Conservation (phyloP, 2,888 invertebrate genomes). For the Gerris lacustris region DNA sequence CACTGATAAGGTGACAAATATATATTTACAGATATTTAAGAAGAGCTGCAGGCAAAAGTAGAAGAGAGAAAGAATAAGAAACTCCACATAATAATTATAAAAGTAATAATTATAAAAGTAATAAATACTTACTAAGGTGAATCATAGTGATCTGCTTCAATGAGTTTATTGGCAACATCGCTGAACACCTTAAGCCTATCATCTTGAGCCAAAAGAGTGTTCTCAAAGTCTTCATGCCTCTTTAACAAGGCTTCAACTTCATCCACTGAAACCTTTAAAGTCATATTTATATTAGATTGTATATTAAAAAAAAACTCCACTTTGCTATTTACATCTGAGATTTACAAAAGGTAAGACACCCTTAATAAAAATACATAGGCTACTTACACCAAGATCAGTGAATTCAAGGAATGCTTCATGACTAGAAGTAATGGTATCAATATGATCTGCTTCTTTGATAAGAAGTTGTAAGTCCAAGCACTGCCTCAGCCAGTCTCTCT, state of each 20-base stretch:
- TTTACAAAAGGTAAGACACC: no score
- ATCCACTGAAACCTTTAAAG: slow-evolving; percentile 62
- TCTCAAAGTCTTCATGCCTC: slow-evolving; percentile 86
- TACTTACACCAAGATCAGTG: slow-evolving; percentile 66
- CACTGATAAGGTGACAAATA: no score
- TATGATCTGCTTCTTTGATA: slow-evolving; percentile 91
- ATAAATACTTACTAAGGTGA: slow-evolving; percentile 50
- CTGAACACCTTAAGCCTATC: slow-evolving; percentile 72
- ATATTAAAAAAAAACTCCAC: no score
- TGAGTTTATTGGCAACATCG: slow-evolving; percentile 69
- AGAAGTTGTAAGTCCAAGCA: slow-evolving; percentile 80
- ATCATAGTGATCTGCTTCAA: slow-evolving; percentile 67
- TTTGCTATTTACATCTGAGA: no score
- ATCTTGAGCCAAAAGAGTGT: slow-evolving; percentile 83
- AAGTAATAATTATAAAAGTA: no score
- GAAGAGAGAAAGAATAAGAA: no score
- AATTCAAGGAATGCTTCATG: slow-evolving; percentile 89
- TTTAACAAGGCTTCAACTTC: slow-evolving; percentile 85
- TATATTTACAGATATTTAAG: no score
- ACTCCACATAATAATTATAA: no score
- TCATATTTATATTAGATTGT: no score
- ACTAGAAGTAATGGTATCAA: slow-evolving; percentile 86
- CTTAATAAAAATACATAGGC: neutral
- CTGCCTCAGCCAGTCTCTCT: slow-evolving; percentile 74
- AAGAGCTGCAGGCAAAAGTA: no score